Conservation (phyloP, 2,113 vertebrate genomes). For the Gnathonemus longibarbis region DNA sequence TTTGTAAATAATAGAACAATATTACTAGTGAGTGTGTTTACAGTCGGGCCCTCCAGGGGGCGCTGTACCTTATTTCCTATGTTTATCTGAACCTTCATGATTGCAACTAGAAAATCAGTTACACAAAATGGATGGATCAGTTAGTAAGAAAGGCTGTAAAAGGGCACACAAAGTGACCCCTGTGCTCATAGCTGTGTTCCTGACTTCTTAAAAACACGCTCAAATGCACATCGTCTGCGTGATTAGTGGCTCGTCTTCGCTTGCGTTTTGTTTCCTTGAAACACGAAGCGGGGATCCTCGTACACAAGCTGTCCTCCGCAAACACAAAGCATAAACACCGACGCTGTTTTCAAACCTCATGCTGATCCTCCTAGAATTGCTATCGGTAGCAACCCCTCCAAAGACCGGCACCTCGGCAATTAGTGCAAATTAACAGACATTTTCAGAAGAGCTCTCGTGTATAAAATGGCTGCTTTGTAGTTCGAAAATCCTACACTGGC, state of each 20-base stretch:
- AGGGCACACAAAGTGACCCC: not conserved
- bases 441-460: conserved; percentile 62
- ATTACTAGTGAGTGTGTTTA: not conserved
- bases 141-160: not conserved
- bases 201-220: not conserved
- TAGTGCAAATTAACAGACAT: conserved; percentile 73
- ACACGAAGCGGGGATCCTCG: not conserved
- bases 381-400: conserved; percentile 74
- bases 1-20: not conserved
- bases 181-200: not conserved
- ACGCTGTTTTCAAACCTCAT: not conserved
- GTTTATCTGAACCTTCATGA: not conserved
- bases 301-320: not conserved
- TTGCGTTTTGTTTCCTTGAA: not conserved
- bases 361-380: conserved; percentile 43
- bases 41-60: not conserved
- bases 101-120: not conserved
- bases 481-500: conserved; percentile 74
- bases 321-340: not conserved
- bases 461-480: conserved; percentile 77
- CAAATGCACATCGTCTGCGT: not conserved
- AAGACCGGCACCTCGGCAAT: conserved; percentile 68
- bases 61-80: not conserved
- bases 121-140: not conserved
- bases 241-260: not conserved